Evolutionary conservation across 2,113 vertebrate genomes (phyloP), one percentile per base, ranked within the genome.

Genomic region (Phalacrocorax carbo): DNA sequence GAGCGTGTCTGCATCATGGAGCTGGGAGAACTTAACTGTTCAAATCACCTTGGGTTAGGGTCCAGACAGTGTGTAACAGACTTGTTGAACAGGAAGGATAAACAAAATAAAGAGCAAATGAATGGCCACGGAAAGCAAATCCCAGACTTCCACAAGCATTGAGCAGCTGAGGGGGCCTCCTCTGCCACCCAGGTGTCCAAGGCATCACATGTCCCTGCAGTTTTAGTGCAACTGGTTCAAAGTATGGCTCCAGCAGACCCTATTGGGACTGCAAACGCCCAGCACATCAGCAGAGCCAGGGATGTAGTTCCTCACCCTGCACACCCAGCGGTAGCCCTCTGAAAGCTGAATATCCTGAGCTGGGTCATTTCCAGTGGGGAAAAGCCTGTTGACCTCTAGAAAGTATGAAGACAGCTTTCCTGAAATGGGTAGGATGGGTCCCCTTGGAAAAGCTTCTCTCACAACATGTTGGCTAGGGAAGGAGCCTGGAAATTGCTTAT

Each of bases 391-490:
- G 57, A 46, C 32, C 20, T 77, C 32, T 46, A 44, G 57, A 38
- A 88, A 46, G 34, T 23, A 10, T 4, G n/a, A 81, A 79, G 65
- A 58, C 2, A 13, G 5, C 5, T 94, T 44, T 44, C 10, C 65
- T 82, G 70, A 36, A 22, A 23, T 6, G 15, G 16, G 15, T 66
- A 20, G 54, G 9, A 34, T 26, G 82, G 23, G 34, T 29, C 4
- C 11, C 9, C 57, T 25, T 7, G 23, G 40, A 79, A 79, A 21
- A 62, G 7, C 15, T 82, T 46, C 79, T 70, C 30, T 44, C 0
- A 0, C 9, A 4, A 32, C 46, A 1, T 0, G 1, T 44, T 57
- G 65, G 5, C 66, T 36, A 32, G 40, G n/a, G 34, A 19, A 66
- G 42, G 23, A 82, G 55, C 38, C 30, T 55, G 49, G 36, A 2